Evolutionary conservation across 2,888 invertebrate species (phyloP).

Genomic region (Pseudococcus viburni): DNA sequence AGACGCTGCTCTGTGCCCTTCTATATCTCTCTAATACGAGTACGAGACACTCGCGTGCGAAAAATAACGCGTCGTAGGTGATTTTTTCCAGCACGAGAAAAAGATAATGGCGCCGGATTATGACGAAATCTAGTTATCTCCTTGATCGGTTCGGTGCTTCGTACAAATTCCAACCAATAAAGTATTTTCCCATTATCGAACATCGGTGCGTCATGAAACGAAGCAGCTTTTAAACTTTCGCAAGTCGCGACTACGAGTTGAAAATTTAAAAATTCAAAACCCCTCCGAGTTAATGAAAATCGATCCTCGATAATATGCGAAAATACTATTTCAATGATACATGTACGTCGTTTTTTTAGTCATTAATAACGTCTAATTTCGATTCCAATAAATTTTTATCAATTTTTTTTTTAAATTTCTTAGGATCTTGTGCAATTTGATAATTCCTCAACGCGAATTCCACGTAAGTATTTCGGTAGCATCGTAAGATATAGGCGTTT

Average conservation of each 20-base stretch:
- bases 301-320: background rate
- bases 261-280: background rate
- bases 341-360: too few species aligned
- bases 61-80: slow-evolving; percentile 40
- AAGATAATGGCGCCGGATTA: background rate
- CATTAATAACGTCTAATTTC: too few species aligned
- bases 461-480: background rate
- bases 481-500: background rate
- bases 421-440: too few species aligned
- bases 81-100: slow-evolving; percentile 18
- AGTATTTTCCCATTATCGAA: slow-evolving; percentile 34
- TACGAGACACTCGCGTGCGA: background rate
- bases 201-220: background rate
- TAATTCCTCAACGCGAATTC: too few species aligned
- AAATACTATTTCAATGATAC: background rate
- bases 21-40: background rate
- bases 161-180: background rate
- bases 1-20: slow-evolving; percentile 4
- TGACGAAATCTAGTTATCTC: slow-evolving; percentile 26
- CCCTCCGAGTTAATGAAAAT: background rate
- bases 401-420: too few species aligned
- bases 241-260: background rate
- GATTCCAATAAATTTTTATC: too few species aligned
- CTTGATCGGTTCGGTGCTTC: slow-evolving; percentile 20
- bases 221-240: slow-evolving; percentile 13